Percentiles rank a stretch among this genome's conserved stretches.
phyloP scores from a whole-genome alignment of 2,113 vertebrate genomes.

The Platysteira castanea region DNA sequence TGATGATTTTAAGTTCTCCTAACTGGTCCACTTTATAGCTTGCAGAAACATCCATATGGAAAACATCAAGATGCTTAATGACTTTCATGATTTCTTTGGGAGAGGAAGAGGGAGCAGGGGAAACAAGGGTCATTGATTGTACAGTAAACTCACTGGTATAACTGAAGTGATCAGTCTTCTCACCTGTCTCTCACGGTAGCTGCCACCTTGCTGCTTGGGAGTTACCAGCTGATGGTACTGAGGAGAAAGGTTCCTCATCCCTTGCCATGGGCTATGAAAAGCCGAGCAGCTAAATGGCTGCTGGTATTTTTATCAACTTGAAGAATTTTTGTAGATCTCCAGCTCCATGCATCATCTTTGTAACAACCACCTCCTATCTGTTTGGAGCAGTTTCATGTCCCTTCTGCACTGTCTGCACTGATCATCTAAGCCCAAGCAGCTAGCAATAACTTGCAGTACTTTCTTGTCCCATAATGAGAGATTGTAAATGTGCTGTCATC shows the following conservation, averaged over 20 bases:
- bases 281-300: background rate
- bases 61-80: slow-evolving; percentile 20
- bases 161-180: background rate
- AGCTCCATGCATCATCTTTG: background rate
- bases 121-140: background rate
- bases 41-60: slow-evolving; percentile 1
- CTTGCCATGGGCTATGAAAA: background rate
- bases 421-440: background rate
- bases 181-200: background rate
- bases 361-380: background rate
- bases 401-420: background rate
- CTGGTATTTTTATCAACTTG: background rate
- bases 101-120: background rate
- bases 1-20: background rate
- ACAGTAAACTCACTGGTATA: background rate
- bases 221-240: background rate
- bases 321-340: background rate
- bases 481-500: background rate
- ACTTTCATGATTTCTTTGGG: background rate
- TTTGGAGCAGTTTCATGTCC: background rate
- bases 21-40: background rate
- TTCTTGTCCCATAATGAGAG: background rate
- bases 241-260: background rate
- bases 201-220: background rate
- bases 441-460: background rate